Evolutionary conservation across 2,113 vertebrate genomes (phyloP), one percentile per base, ranked within the genome.

Genomic region (Formicarius rufipectus): DNA sequence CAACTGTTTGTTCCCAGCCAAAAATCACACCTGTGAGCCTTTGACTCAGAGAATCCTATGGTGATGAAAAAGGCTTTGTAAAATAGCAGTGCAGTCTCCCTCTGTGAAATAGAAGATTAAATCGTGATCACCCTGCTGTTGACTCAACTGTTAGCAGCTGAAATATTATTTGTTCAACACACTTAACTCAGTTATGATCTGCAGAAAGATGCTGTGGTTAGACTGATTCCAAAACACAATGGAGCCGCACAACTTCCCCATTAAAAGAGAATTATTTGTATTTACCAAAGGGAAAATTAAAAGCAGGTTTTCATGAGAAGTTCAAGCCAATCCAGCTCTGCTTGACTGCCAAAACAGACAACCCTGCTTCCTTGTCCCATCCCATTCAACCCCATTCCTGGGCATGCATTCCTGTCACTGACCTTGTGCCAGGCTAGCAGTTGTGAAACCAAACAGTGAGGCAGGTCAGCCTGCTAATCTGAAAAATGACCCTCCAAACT

Each of bases 111-210:
- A 91, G 88, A 97, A 91, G 87, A 95, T 87, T 94, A 93, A 93
- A 95, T 89, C 4, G 20, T 91, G 89, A 89, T 96, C 92, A 96
- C 91, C 93, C 89, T 83, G 91, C 94, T 95, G 91, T 87, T 96
- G 87, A 93, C 67, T 94, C 93, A 93, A 88, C 93, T 94, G 84
- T 91, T 96, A 96, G 74, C 95, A 94, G 93, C 84, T 96, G 89
- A 97, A 97, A 96, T 91, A 91, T 95, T 93, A 96, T 94, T 97
- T 97, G 84, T 89, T 94, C 94, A 93, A 90, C 76, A 74, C 52
- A 56, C 72, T 95, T 81, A 89, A 85, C 87, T 91, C 7, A 1
- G 84, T 95, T 93, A 87, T 62, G 87, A 91, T 87, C 87, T 95
- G 84, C 45, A 76, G 74, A 89, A 95, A 85, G 87, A 94, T 59